These are phyloP conservation scores for Nesospiza acunhae DNA, from an alignment of 2,113 vertebrate genomes.

Conservation along the genomic window DNA sequence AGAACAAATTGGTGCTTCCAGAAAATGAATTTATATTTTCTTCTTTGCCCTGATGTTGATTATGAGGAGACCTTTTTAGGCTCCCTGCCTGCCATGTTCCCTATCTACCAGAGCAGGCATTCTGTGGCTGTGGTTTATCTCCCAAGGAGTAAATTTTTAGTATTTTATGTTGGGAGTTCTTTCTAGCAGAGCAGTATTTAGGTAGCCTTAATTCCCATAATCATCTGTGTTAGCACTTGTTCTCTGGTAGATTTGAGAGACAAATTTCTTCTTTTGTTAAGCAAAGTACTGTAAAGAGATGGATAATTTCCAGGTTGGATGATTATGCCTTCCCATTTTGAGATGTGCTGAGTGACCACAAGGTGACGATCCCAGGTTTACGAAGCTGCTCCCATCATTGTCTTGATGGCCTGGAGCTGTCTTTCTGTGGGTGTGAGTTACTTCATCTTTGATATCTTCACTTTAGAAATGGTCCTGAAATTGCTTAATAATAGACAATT, in stretches of 20 bases:
- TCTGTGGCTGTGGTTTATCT: background rate
- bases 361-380: background rate
- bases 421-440: background rate
- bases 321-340: background rate
- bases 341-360: background rate
- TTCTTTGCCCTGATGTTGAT: background rate
- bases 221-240: background rate
- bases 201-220: background rate
- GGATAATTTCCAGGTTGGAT: background rate
- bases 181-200: background rate
- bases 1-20: background rate
- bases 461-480: background rate
- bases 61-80: background rate
- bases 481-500: background rate
- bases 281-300: background rate
- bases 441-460: background rate
- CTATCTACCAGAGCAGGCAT: background rate
- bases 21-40: background rate
- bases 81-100: background rate
- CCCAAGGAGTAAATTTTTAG: background rate
- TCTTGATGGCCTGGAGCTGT: background rate
- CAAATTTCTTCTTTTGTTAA: background rate
- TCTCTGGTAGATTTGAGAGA: background rate
- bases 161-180: background rate
- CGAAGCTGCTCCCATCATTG: background rate